Evolutionary conservation across 2,113 vertebrate species (phyloP), one percentile per base, ranked within the genome.

Genomic region (Chunga burmeisteri): DNA sequence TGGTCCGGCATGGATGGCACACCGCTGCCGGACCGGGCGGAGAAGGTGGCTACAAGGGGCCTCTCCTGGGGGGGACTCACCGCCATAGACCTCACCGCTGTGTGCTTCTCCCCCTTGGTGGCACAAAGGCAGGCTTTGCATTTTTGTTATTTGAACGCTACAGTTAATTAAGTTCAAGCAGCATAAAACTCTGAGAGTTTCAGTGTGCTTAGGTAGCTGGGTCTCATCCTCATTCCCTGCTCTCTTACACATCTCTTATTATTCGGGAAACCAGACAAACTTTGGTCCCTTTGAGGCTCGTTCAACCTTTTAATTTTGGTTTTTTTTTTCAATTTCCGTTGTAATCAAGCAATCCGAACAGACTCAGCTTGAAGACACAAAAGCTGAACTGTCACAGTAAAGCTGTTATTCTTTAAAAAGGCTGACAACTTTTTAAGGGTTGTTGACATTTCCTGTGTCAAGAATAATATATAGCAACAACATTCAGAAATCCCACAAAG

Each of bases 201-300:
- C 46, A 4, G 0, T 7, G 62, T 30, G 7, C 26, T 63, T 3
- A 2, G 11, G 1, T 2, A 9, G n/a, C 29, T 5, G 3, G 58
- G 26, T 40, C 20, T 36, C 16, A 1, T 10, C 10, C 42, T 32
- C 7, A 3, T 26, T 21, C 21, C 56, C 32, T 36, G 34, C 70
- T 50, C 25, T 36, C 21, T 40, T 22, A 2, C 21, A 9, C 9
- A 0, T 20, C n/a, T 1, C 6, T 27, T 9, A 0, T 11, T 23
- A 3, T 14, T 21, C 36, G 12, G 62, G 42, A 46, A 50, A 7
- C 38, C 44, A n/a, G 17, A 4, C 16, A 40, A 13, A 15, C 81
- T 2, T 10, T 23, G 58, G 3, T 47, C 72, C 6, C 36, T 38
- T 36, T 14, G 32, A 3, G 16, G 36, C 46, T 91, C 61, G 13